A percentile compares a stretch with the other conserved stretches of the same genome.
These are phyloP conservation scores for Ricordea florida DNA, from an alignment of 92 coral and sea anemone species.

Conservation along the genomic window DNA sequence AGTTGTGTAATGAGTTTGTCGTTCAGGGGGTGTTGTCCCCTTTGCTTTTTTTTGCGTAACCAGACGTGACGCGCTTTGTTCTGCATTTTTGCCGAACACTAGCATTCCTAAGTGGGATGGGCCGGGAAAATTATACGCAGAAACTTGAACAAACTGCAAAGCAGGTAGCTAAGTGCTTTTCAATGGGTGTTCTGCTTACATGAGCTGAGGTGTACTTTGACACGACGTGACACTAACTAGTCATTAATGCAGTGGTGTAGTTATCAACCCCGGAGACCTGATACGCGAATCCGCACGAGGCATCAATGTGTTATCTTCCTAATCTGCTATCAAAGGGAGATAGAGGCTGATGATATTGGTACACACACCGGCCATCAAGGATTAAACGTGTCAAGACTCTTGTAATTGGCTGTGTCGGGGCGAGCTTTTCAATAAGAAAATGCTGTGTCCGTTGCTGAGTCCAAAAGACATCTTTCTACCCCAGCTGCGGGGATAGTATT, in stretches of 20 bases:
- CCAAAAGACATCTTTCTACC: conserved; percentile 59
- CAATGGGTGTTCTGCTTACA: not conserved
- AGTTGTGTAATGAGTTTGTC: conserved; percentile 46
- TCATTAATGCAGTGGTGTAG: conserved; percentile 34
- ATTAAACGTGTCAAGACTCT: conserved; percentile 67
- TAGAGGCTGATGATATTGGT: conserved; percentile 53
- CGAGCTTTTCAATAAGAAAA: conserved; percentile 71
- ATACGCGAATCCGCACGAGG: conserved; percentile 40
- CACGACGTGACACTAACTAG: conserved; percentile 9
- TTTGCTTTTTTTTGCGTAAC: not conserved
- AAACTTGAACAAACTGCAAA: not conserved
- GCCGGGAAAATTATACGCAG: not conserved
- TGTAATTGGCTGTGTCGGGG: conserved; percentile 82
- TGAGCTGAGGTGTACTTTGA: not conserved
- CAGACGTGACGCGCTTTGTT: conserved; percentile 4
- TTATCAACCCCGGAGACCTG: conserved; percentile 22
- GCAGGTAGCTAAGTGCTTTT: conserved; percentile 8
- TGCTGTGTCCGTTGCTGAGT: conserved; percentile 89
- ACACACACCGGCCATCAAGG: conserved; percentile 48
- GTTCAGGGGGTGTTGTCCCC: conserved; percentile 10
- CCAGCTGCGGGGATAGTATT: conserved; percentile 90
- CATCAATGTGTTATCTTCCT: conserved; percentile 41
- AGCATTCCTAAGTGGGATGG: conserved; percentile 63
- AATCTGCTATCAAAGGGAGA: conserved; percentile 46
- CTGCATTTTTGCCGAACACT: not conserved